Evolutionary conservation across 2,888 invertebrate genomes (phyloP).

Genomic region (Auanema sp.): DNA sequence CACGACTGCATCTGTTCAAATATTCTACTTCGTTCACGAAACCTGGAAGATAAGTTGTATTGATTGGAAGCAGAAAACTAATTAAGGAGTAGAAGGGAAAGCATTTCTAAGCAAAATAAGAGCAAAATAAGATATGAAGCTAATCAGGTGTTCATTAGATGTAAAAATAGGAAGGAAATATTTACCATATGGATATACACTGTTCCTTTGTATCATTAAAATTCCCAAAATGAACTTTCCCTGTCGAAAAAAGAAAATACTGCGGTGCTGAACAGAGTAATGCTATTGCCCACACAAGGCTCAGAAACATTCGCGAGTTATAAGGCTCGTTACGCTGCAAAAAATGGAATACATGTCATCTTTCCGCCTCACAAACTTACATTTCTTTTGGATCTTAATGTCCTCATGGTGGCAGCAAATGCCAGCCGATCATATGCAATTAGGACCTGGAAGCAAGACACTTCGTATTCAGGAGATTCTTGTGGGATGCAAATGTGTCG

Average conservation of each 20-base stretch:
- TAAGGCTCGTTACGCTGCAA: conserved; percentile 25
- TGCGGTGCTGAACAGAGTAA: conserved; percentile 45
- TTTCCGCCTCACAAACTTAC: conserved; percentile 6
- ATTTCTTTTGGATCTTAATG: conserved; percentile 25
- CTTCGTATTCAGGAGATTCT: not conserved
- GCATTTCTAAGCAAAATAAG: too few species aligned
- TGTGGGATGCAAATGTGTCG: too few species aligned
- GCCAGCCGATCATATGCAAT: conserved; percentile 48
- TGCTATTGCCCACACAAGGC: conserved; percentile 40
- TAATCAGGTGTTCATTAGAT: too few species aligned
- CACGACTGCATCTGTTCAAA: not conserved
- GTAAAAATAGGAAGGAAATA: too few species aligned
- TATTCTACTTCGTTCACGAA: conserved; percentile 6
- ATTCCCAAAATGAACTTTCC: too few species aligned
- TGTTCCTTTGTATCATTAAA: conserved; percentile 29
- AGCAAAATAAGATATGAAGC: too few species aligned
- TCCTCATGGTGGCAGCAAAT: conserved; percentile 44
- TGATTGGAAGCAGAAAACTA: too few species aligned
- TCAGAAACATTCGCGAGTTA: conserved; percentile 36
- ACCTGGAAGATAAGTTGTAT: too few species aligned
- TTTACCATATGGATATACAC: conserved; percentile 44
- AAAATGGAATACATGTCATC: not conserved
- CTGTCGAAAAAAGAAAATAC: not conserved
- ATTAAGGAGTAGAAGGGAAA: too few species aligned
- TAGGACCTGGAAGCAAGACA: conserved; percentile 28